phyloP scores from a whole-genome alignment of 2,113 vertebrate species.

The Pagrus major region DNA sequence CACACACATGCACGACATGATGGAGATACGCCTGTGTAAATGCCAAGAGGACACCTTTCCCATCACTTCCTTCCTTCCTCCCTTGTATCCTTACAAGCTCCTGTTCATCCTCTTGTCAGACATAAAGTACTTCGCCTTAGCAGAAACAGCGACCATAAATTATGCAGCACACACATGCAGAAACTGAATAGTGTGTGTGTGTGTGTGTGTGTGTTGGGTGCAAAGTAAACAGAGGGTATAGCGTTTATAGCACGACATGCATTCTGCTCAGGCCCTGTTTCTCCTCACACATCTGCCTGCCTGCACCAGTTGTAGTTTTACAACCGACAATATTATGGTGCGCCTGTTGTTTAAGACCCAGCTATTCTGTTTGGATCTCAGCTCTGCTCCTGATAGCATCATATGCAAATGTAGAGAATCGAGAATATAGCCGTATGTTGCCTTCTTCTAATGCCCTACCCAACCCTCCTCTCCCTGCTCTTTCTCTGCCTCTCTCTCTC shows the following conservation, averaged over 20 bases:
- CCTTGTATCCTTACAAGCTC: constrained; percentile 46
- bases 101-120: constrained; percentile 58
- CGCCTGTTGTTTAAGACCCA: constrained; percentile 56
- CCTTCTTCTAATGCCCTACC: constrained; percentile 66
- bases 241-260: constrained; percentile 58
- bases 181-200: constrained; percentile 33
- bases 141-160: constrained; percentile 69
- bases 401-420: constrained; percentile 54
- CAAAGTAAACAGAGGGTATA: constrained; percentile 68
- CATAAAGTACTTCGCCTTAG: constrained; percentile 59
- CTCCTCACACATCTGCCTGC: constrained; percentile 61
- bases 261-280: constrained; percentile 65
- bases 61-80: constrained; percentile 18
- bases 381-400: constrained; percentile 55
- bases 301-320: constrained; percentile 61
- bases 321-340: constrained; percentile 49
- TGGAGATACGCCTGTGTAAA: constrained; percentile 35
- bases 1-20: constrained; percentile 22
- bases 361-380: constrained; percentile 42
- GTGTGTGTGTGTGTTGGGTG: constrained; percentile 33
- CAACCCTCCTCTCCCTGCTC: constrained; percentile 48
- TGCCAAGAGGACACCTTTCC: constrained; percentile 31
- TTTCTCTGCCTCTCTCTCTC: constrained; percentile 43
- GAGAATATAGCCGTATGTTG: constrained; percentile 61
- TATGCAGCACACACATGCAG: constrained; percentile 54